Evolutionary conservation across 2,888 invertebrate genomes (phyloP).

Genomic region (Quadriops clusia): DNA sequence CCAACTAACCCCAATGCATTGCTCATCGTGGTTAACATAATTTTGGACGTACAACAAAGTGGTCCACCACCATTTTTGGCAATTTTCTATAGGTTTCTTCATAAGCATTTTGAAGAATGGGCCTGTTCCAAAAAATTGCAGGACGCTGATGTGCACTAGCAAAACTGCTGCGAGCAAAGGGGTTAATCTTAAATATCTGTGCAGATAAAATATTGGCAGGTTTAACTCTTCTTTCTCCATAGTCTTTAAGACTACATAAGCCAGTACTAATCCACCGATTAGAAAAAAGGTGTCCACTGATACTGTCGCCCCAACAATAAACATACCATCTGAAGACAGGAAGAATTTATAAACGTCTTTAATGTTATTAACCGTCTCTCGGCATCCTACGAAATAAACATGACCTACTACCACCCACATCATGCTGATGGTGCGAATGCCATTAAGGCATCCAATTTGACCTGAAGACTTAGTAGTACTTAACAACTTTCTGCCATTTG

Average conservation of each 20-base stretch:
- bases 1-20: conserved; percentile 12
- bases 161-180: conserved; percentile 11
- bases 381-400: not conserved
- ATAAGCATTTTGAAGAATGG: conserved; percentile 7
- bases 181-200: conserved; percentile 10
- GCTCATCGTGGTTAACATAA: conserved; percentile 11
- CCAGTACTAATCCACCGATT: conserved; percentile 10
- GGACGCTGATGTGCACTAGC: conserved; percentile 8
- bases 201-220: conserved; percentile 8
- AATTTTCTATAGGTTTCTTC: conserved; percentile 3
- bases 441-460: not conserved
- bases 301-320: conserved; percentile 10
- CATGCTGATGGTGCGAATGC: conserved; percentile 3
- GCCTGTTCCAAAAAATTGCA: conserved; percentile 7
- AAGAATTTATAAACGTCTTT: not conserved
- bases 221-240: conserved; percentile 10
- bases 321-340: too few species aligned
- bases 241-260: conserved; percentile 10
- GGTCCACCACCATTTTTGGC: conserved; percentile 13
- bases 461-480: not conserved
- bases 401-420: conserved; percentile 5
- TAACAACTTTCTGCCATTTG: conserved; percentile 4
- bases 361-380: not conserved
- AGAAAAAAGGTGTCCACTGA: conserved; percentile 14
- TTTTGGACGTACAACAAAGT: conserved; percentile 13